Evolutionary conservation across 2,113 vertebrate species (phyloP).

Genomic region (Ageneiosus marmoratus): DNA sequence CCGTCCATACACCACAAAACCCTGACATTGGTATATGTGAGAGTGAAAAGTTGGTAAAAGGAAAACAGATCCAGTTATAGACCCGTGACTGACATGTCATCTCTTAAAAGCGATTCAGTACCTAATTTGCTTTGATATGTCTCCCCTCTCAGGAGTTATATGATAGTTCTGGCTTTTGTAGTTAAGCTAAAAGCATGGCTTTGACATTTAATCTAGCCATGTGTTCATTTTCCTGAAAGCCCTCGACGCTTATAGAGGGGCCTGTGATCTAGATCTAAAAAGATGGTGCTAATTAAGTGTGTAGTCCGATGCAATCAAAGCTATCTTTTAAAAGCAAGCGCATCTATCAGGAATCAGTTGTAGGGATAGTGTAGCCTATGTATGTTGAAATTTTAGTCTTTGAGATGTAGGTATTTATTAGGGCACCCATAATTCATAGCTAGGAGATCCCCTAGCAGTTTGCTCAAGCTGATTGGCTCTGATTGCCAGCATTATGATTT

Average conservation of each 20-base stretch:
- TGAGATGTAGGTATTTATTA: slow-evolving; percentile 26
- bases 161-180: slow-evolving; percentile 29
- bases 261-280: slow-evolving; percentile 46
- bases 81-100: slow-evolving; percentile 25
- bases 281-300: slow-evolving; percentile 51
- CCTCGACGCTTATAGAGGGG: slow-evolving; percentile 26
- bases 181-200: slow-evolving; percentile 45
- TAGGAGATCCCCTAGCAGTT: slow-evolving; percentile 40
- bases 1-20: slow-evolving; percentile 1
- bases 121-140: slow-evolving; percentile 33
- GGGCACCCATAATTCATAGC: slow-evolving; percentile 13
- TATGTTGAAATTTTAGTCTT: background rate
- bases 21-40: background rate
- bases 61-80: slow-evolving; percentile 6
- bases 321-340: slow-evolving; percentile 35
- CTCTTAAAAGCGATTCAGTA: slow-evolving; percentile 20
- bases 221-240: slow-evolving; percentile 50
- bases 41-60: slow-evolving; percentile 18
- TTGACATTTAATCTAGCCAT: slow-evolving; percentile 58
- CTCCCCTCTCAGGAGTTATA: slow-evolving; percentile 10
- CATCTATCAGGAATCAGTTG: slow-evolving; percentile 18
- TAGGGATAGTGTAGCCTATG: slow-evolving; percentile 1
- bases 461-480: slow-evolving; percentile 60
- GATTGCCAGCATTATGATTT: slow-evolving; percentile 63
- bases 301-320: slow-evolving; percentile 40